phyloP scores from a whole-genome alignment of 2,113 vertebrate species.

The Noctilio leporinus region DNA sequence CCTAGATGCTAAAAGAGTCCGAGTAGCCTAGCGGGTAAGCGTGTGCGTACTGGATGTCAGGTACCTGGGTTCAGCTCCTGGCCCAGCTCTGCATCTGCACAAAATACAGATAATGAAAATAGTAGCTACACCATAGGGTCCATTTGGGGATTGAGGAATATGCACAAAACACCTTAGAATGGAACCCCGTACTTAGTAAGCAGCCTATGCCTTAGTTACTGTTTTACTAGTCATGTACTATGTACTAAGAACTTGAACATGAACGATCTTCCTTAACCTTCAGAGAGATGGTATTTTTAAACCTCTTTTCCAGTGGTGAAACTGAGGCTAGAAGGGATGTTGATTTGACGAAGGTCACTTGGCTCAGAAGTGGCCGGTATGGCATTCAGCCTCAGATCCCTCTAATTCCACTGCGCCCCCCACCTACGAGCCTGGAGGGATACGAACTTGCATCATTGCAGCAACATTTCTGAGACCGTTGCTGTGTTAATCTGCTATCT shows the following conservation, averaged over 20 bases:
- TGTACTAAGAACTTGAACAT: not conserved
- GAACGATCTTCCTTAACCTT: not conserved
- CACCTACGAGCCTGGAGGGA: accelerated
- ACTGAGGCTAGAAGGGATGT: not conserved
- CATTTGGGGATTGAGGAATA: not conserved
- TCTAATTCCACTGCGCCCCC: not conserved
- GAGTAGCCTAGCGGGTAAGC: not conserved
- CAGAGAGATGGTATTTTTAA: not conserved
- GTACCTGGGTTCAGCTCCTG: not conserved
- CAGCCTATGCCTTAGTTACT: not conserved
- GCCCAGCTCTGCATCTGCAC: not conserved
- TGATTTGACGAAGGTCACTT: not conserved
- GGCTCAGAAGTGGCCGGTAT: not conserved
- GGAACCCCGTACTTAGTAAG: not conserved
- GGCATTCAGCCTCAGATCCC: not conserved
- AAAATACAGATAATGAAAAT: not conserved
- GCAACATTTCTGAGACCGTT: accelerated
- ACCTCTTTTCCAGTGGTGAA: not conserved
- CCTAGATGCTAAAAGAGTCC: not conserved
- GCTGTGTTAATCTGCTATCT: not conserved
- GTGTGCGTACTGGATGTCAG: not conserved
- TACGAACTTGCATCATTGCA: accelerated
- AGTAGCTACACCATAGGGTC: not conserved
- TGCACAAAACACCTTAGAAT: not conserved
- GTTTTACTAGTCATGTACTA: not conserved